These are phyloP conservation scores for Haliclona indistincta DNA, from an alignment of 37 sponge, comb jelly and placozoan species.

Conservation along the genomic window DNA sequence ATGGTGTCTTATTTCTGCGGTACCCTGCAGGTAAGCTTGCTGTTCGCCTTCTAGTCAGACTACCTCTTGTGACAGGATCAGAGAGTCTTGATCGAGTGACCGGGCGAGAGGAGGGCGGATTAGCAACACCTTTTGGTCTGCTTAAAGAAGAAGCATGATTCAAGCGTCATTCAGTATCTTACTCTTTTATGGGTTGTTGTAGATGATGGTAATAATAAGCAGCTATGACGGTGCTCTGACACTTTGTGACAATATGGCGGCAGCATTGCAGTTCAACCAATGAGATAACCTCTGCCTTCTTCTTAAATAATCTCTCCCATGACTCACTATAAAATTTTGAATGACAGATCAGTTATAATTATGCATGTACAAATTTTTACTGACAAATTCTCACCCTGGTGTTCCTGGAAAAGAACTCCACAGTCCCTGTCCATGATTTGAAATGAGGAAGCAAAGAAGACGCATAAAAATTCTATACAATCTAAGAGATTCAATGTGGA, in stretches of 20 bases:
- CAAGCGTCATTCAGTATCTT: no score
- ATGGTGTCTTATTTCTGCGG: no score
- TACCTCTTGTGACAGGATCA: no score
- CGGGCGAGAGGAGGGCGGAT: no score
- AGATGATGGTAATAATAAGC: conserved; percentile 45
- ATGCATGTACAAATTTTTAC: background rate
- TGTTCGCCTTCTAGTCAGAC: no score
- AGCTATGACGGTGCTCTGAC: conserved; percentile 29
- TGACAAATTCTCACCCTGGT: conserved; percentile 13
- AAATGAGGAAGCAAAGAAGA: conserved; percentile 51
- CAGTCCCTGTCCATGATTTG: conserved; percentile 56
- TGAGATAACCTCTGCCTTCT: conserved; percentile 53
- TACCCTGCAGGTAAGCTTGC: no score
- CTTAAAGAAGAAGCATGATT: no score
- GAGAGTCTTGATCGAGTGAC: no score
- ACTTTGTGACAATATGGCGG: conserved; percentile 41
- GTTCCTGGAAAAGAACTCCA: conserved; percentile 50
- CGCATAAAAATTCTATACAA: conserved; percentile 36
- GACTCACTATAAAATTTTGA: conserved; percentile 8
- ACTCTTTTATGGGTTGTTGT: background rate
- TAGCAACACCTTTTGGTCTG: no score
- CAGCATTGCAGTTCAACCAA: conserved; percentile 76
- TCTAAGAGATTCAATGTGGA: conserved; percentile 29
- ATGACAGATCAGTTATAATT: background rate
- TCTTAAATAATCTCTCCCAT: conserved; percentile 72